Evolutionary conservation across 30 jellyfish, hydroid and myxozoan species (phyloP), one percentile per base, ranked within the genome.

Genomic region (Morbakka virulenta): DNA sequence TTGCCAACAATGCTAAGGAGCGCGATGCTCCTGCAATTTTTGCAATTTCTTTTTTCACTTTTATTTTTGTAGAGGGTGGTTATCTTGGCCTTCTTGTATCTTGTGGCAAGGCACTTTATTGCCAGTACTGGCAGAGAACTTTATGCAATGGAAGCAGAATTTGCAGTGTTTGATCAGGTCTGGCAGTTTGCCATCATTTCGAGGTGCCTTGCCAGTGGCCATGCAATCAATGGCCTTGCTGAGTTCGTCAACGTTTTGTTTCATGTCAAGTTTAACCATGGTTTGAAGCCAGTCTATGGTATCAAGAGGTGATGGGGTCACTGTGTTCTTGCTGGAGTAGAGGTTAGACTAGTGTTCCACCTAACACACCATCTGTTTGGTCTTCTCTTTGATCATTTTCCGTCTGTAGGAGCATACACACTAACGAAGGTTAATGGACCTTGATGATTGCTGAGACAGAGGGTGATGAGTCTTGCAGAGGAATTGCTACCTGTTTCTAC

Each of bases 281-380:
- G 72, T 61, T n/a, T 13, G 72, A 9, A 6, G 12, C 12, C 30
- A 13, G 11, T 61, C 72, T 13, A 61, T 12, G 36, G 24, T 34
- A 24, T 13, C 41, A 24, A 61, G 72, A 13, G 27, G 36, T 6
- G 11, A 9, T 24, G 24, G 47, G 11, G 11, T 22, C 47, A 61
- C 27, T 13, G 9, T 11, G 23, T 34, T 61, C 12, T 61, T 11
- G 9, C 30, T 61, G 11, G 47, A 13, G 41, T 13, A 61, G 14
- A 61, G 72, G 14, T 61, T 34, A n/a, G 72, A 61, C 12, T 61
- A 61, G 72, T 61, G 72, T 34, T 61, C 72, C 72, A 61, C 27
- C 72, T 34, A 61, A 11, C 72, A 11, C 23, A 11, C 36, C 72
- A 61, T 61, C n/a, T 47, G 61, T n/a, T 47, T 47, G 12, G n/a